Percentiles rank a stretch among this genome's conserved stretches.
These are phyloP conservation scores for Agrotis puta DNA, from an alignment of 2,888 invertebrate species.

Conservation along the genomic window DNA sequence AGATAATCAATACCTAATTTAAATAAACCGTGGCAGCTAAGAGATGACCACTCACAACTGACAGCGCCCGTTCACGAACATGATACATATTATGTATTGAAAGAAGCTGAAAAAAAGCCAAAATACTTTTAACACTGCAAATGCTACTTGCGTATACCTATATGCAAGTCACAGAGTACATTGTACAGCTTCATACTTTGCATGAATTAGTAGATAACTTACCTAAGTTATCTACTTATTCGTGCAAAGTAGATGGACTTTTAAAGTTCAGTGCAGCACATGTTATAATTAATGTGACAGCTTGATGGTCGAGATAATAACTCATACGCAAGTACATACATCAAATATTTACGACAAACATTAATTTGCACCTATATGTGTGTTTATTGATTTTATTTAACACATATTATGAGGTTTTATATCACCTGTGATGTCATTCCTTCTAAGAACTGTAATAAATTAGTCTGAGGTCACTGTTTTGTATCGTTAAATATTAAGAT, in stretches of 20 bases:
- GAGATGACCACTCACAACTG: no score
- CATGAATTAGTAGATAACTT: no score
- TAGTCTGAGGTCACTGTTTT: background rate
- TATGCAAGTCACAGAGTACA: no score
- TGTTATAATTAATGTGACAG: conserved; percentile 44
- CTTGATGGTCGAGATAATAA: conserved; percentile 35
- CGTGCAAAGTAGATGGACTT: conserved; percentile 22
- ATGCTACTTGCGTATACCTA: no score
- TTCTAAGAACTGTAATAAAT: background rate
- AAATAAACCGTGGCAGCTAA: no score
- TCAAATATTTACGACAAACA: conserved; percentile 42
- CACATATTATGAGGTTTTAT: conserved; percentile 16
- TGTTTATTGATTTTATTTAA: conserved; percentile 22
- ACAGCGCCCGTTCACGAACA: no score
- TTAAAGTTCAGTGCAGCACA: conserved; percentile 37
- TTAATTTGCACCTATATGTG: conserved; percentile 22
- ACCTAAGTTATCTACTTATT: background rate
- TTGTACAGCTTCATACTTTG: no score
- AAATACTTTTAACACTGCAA: no score
- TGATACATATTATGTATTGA: no score
- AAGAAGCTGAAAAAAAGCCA: no score
- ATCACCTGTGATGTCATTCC: background rate
- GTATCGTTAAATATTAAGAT: no score
- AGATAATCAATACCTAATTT: no score
- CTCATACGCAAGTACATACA: conserved; percentile 22